Conservation (phyloP, 2,113 vertebrate genomes). For the Rana temporaria region DNA sequence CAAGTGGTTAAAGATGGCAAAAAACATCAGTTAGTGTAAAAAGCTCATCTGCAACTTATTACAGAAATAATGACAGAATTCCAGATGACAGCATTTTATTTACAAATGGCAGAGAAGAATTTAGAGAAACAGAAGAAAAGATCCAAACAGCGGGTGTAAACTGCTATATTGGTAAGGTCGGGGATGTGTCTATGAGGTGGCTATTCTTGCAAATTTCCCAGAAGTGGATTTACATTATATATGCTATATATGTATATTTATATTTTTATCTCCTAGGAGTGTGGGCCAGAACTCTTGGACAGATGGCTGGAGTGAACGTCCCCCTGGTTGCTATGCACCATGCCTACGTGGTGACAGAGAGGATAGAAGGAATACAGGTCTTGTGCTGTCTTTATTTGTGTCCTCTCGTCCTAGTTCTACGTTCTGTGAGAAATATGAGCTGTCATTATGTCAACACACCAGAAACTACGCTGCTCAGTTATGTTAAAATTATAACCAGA, state of each 20-base stretch:
- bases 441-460: background rate
- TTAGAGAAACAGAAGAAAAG: too few relatives aligned
- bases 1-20: too few relatives aligned
- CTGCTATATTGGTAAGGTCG: too few relatives aligned
- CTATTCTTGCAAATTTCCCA: background rate
- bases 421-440: background rate
- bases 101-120: too few relatives aligned
- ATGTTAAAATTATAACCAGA: background rate
- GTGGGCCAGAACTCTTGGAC: slow-evolving; percentile 87
- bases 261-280: slow-evolving; percentile 75
- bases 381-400: background rate
- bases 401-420: slow-evolving; percentile 24
- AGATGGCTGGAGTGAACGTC: slow-evolving; percentile 89
- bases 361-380: slow-evolving; percentile 96
- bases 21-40: too few relatives aligned
- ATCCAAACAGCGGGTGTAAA: too few relatives aligned
- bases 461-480: background rate
- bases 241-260: too few relatives aligned
- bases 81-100: too few relatives aligned
- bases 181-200: too few relatives aligned
- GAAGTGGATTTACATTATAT: too few relatives aligned
- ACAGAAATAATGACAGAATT: too few relatives aligned
- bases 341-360: slow-evolving; percentile 93
- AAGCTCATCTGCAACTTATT: too few relatives aligned
- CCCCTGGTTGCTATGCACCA: slow-evolving; percentile 94